Base-by-base conservation (phyloP, 64 coral and sea anemone species). In the Porites lutea region DNA sequence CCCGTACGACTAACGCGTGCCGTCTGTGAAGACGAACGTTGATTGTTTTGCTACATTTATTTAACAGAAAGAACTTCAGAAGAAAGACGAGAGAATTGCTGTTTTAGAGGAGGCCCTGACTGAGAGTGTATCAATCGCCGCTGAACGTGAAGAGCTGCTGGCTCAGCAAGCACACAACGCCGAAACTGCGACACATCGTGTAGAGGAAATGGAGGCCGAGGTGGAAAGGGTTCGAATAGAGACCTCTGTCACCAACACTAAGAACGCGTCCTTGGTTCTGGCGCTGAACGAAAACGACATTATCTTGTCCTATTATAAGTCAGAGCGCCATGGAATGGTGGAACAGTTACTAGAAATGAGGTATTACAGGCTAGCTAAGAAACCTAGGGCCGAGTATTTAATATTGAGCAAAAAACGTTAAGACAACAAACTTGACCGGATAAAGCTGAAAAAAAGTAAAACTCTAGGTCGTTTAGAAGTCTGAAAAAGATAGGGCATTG, bases 331-430 rank as follows among this genome's bases (percentile, higher is more conserved):
- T 44, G 65, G 86, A 16, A 98, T 96, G 93, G 51, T 95, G 57
- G 96, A 95, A 58, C 94, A 98, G 63, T 65, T 96, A 53, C 62
- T 98, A 21, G 96, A 98, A 77, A 98, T 98, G 96, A 98, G 94
- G 96, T 98, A 87, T 57, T 6, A 57, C 7, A 57, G 1, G 54
- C 7, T 57, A 57, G 12, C 54, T 9, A 12, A 37, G 27, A 37
- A 37, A 37, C 27, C 27, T 37, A 37, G 27, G 27, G 27, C 27
- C 27, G 1, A 37, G 27, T 37, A 37, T 37, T n/a, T n/a, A n/a
- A 37, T 37, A 1, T 37, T 37, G 0, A 1, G 27, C 27, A 37
- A 37, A 37, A 37, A 37, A 37, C 27, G 27, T 37, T 37, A 37
- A 37, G 27, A 37, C 0, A 37, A 37, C 27, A 37, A 37, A 37